A percentile compares a stretch with the other conserved stretches of the same genome.
Evolutionary conservation across 2,888 invertebrate genomes (phyloP).

Genomic region (Drosophila infuscata): DNA sequence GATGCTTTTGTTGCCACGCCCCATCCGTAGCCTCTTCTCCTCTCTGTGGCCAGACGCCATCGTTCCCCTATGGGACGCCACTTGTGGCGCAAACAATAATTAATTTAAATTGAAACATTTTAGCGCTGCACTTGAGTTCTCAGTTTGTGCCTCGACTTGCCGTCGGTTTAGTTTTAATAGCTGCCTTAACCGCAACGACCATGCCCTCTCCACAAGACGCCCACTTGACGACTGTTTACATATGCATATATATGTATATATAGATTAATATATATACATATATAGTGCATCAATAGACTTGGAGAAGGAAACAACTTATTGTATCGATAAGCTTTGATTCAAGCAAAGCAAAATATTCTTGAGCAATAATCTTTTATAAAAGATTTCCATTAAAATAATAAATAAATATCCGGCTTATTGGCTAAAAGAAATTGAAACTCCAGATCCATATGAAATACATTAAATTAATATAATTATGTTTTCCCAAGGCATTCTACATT

Average conservation of each 20-base stretch:
- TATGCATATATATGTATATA: not conserved
- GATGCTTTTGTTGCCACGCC: slow-evolving; percentile 45
- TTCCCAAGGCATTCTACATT: not conserved
- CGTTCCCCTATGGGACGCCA: slow-evolving; percentile 61
- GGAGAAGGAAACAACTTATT: not conserved
- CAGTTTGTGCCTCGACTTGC: too few species aligned
- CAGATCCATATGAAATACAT: not conserved
- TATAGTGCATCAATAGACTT: slow-evolving; percentile 1
- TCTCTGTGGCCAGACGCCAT: slow-evolving; percentile 8
- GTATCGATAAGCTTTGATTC: not conserved
- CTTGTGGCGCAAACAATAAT: slow-evolving; percentile 84
- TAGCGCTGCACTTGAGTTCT: slow-evolving; percentile 43
- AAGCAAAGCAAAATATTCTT: not conserved
- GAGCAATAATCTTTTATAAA: not conserved
- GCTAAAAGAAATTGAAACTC: not conserved
- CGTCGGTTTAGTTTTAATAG: slow-evolving; percentile 55
- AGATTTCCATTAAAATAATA: not conserved
- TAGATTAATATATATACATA: not conserved
- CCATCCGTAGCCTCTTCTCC: slow-evolving; percentile 9
- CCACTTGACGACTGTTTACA: slow-evolving; percentile 18
- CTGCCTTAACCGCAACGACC: slow-evolving; percentile 41
- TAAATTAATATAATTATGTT: not conserved
- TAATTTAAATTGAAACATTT: slow-evolving; percentile 84
- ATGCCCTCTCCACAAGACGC: slow-evolving; percentile 19
- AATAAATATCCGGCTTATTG: not conserved